These are phyloP conservation scores for Acrobasis consociella DNA, from an alignment of 2,888 invertebrate species.

Conservation along the genomic window DNA sequence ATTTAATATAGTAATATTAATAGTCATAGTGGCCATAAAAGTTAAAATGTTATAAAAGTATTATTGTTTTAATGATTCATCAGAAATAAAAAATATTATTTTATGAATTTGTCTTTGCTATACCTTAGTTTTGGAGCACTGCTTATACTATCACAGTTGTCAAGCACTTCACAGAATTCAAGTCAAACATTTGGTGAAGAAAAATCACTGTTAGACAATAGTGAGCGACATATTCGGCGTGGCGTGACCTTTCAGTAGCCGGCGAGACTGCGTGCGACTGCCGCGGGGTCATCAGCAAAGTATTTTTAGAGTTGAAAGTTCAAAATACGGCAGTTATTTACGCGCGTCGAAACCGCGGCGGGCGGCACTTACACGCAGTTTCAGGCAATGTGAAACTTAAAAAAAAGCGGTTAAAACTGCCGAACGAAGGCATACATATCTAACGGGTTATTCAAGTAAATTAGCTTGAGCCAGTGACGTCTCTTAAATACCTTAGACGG, in stretches of 20 bases:
- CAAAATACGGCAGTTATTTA: slow-evolving; percentile 75
- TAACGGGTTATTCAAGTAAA: no score
- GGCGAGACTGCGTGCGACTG: slow-evolving; percentile 74
- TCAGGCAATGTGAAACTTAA: neutral
- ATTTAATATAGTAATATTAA: no score
- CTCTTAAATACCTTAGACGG: no score
- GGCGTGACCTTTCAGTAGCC: slow-evolving; percentile 78
- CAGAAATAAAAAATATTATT: no score
- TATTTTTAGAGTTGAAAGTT: slow-evolving; percentile 84
- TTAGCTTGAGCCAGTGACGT: no score
- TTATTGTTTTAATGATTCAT: no score
- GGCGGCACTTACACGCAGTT: neutral
- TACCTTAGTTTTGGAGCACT: neutral
- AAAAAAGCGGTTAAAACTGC: no score
- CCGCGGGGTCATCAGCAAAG: slow-evolving; percentile 77
- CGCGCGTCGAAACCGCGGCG: slow-evolving; percentile 45
- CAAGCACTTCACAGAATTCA: neutral
- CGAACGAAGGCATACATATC: no score
- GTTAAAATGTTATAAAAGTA: no score
- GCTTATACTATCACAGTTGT: neutral
- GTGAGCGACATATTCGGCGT: slow-evolving; percentile 62
- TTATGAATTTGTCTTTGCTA: no score
- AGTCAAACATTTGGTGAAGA: neutral
- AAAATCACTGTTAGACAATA: slow-evolving; percentile 51
- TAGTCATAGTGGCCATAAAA: no score